Evolutionary conservation across 2,888 invertebrate genomes (phyloP).

Genomic region (Apamea monoglypha): DNA sequence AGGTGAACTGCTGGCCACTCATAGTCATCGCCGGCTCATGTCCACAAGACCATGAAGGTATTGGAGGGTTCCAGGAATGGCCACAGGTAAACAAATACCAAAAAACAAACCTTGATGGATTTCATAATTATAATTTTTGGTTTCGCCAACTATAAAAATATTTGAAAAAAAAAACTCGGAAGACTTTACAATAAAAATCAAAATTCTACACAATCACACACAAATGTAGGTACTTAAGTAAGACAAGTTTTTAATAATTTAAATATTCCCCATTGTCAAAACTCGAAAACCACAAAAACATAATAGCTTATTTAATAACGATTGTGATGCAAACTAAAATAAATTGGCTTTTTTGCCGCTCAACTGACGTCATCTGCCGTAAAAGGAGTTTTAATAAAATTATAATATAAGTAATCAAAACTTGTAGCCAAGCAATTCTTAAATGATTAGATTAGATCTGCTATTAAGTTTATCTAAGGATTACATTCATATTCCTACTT

Average conservation of each 20-base stretch:
- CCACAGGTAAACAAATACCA: constrained; percentile 91
- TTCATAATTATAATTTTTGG: not conserved
- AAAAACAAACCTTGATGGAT: not conserved
- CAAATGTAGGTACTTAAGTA: not conserved
- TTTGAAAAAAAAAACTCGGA: not conserved
- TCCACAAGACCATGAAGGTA: constrained; percentile 97
- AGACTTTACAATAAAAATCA: not conserved
- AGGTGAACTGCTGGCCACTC: constrained; percentile 98
- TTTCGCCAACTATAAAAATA: not conserved
- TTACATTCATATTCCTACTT: constrained; percentile 3
- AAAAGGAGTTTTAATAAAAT: not conserved
- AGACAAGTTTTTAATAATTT: constrained; percentile 1
- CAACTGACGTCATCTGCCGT: not conserved
- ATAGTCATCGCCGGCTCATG: constrained; percentile 98
- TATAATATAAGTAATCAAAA: constrained; percentile 22
- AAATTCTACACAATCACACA: not conserved
- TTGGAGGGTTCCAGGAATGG: constrained; percentile 99
- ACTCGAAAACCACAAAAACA: constrained; percentile 3
- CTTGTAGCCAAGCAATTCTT: constrained; percentile 2
- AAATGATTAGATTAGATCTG: not conserved
- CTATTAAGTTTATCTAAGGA: not conserved
- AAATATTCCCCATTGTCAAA: constrained; percentile 10
- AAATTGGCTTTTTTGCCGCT: constrained; percentile 7
- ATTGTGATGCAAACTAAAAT: constrained; percentile 22
- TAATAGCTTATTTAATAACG: not conserved